Evolutionary conservation across 2,888 invertebrate genomes (phyloP).

Genomic region (Bombylius major): DNA sequence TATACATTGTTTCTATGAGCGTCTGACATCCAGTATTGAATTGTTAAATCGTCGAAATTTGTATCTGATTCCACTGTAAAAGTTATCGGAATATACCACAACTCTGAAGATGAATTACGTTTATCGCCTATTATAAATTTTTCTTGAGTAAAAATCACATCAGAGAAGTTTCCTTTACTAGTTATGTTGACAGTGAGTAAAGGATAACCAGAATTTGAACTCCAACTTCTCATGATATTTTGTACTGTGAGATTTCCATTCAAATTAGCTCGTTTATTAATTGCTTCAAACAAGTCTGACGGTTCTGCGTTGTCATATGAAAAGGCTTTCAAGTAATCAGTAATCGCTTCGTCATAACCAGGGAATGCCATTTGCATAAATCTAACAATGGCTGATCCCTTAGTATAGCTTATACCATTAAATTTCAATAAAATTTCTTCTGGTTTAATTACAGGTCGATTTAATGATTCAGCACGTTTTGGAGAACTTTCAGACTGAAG

Average conservation of each 20-base stretch:
- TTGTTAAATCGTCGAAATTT: not conserved
- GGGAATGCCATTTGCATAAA: slow-evolving; percentile 3
- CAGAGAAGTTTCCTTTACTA: not conserved
- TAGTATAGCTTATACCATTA: not conserved
- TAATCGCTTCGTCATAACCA: slow-evolving; percentile 1
- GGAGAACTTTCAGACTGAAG: not conserved
- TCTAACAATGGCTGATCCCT: slow-evolving; percentile 5
- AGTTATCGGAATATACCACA: slow-evolving; percentile 8
- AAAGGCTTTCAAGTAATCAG: slow-evolving; percentile 1
- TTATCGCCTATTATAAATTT: not conserved
- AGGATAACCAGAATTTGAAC: slow-evolving; percentile 2
- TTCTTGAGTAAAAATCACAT: not conserved
- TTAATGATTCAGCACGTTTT: not conserved
- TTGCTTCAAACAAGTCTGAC: not conserved
- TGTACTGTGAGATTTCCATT: not conserved
- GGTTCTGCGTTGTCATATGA: slow-evolving; percentile 1
- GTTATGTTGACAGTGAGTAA: not conserved
- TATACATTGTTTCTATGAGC: not conserved
- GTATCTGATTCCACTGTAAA: not conserved
- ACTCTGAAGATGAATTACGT: not conserved
- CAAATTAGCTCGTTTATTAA: not conserved
- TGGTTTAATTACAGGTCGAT: slow-evolving; percentile 2
- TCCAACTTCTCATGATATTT: slow-evolving; percentile 5
- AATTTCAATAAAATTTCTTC: slow-evolving; percentile 2
- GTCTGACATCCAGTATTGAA: slow-evolving; percentile 1